Evolutionary conservation across 92 coral and sea anemone genomes (phyloP), one percentile per base, ranked within the genome.

Genomic region (Metridium senile): DNA sequence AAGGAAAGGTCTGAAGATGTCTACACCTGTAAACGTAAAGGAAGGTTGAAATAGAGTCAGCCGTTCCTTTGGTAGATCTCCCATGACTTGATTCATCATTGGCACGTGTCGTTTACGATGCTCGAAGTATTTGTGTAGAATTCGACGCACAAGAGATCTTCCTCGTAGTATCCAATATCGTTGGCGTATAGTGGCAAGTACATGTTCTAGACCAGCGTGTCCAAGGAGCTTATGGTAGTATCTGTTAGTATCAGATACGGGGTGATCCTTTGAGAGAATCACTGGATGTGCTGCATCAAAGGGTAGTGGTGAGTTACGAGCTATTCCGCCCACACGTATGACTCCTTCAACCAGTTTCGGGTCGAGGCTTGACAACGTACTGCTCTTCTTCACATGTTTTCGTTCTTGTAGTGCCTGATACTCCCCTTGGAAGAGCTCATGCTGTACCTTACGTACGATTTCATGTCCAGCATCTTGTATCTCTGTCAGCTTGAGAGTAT

Each of bases 201-300:
- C 85, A 54, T 81, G 85, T 61, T 73, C 81, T 33, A 82, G 70
- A 2, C 82, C 82, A 9, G 87, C 76, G 67, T 82, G 76, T 46
- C 82, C 87, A 26, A 75, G 33, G 2, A 30, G 11, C 26, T 76
- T 62, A 34, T 82, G 87, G 34, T 66, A 66, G 56, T 82, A 34
- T 18, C 68, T 29, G 3, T 75, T 63, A 17, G 73, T 33, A 17
- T 63, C 54, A 21, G 89, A 71, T 2, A 85, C 71, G 10, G 68
- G 86, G 68, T 85, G 90, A 19, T 81, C 78, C 61, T 74, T 81
- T 17, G 78, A 82, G 59, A 85, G 78, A 11, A 81, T 52, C 77
- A 81, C 58, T 17, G 86, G 82, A 59, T 81, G 90, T 8, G 70
- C 52, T 9, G 82, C 78, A 23, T 74, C 74, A 39, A 85, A 65